These are phyloP conservation scores for Darevskia nairensis DNA, from an alignment of 2,797 vertebrate species.

Conservation along the genomic window DNA sequence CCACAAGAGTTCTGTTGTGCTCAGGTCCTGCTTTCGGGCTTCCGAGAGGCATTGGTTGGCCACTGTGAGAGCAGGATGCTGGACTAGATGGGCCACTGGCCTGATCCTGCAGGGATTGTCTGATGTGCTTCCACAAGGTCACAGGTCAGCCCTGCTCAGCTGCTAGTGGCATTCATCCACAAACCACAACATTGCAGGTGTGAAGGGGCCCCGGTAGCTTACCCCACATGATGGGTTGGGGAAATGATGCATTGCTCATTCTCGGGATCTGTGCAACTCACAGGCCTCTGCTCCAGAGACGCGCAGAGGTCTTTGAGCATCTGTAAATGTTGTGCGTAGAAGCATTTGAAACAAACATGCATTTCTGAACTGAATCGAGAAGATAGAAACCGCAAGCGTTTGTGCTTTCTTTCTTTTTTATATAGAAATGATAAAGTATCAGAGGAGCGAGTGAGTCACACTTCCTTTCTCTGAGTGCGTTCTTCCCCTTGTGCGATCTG, in stretches of 20 bases:
- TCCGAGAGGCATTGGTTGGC: no score
- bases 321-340: not conserved
- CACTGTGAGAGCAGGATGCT: no score
- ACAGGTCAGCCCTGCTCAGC: not conserved
- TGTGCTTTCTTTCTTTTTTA: not conserved
- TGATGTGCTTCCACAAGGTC: no score
- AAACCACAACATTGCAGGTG: not conserved
- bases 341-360: not conserved
- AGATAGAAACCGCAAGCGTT: conserved; percentile 33
- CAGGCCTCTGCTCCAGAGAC: not conserved
- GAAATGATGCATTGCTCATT: not conserved
- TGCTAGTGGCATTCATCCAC: not conserved
- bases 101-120: not conserved
- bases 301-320: not conserved
- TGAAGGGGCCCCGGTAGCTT: not conserved
- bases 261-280: not conserved
- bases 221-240: not conserved
- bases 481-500: not conserved
- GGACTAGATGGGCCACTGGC: no score
- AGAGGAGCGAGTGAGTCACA: conserved; percentile 48
- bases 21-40: no score
- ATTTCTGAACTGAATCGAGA: conserved; percentile 25
- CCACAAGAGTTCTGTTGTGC: no score
- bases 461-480: fast-evolving
- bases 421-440: conserved; percentile 27